Base-by-base conservation (phyloP, 2,888 invertebrate genomes). In the Sepioteuthis lessoniana region DNA sequence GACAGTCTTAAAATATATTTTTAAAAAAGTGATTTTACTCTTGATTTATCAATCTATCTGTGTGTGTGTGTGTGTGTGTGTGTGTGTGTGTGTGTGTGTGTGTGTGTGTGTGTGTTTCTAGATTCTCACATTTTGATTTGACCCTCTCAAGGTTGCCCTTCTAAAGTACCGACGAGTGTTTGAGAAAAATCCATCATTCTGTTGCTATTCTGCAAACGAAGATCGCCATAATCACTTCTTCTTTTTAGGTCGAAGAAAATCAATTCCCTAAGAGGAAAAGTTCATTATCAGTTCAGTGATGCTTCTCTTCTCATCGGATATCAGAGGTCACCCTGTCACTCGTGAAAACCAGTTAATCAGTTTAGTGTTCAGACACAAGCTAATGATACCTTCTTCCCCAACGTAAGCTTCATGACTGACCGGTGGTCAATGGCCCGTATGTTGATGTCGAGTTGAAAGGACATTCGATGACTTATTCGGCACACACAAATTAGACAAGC, bases 301-400 rank as follows among this genome's bases (percentile, higher is more conserved):
- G n/a, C 76, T 76, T 76, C n/a, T 76, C 76, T 76, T 76, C 76
- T 76, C n/a, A 76, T 10, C 76, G 76, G 76, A 76, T 76, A 76
- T 76, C 35, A n/a, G 76, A 35, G n/a, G 76, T 76, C 76, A n/a
- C 13, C 8, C n/a, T 76, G 76, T 76, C 76, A 35, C n/a, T 76
- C 76, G 76, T 76, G 76, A n/a, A 76, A 76, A 76, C 19, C 76
- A 76, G 76, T 76, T 76, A 76, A 76, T 76, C 76, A 76, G 76
- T n/a, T 76, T 76, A 76, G n/a, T 76, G 76, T n/a, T 76, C 76
- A 76, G 76, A 76, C n/a, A 76, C n/a, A 76, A 76, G 13, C 13
- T 76, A 76, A 76, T 76, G 76, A 76, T 76, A n/a, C 76, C 76
- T 76, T 76, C n/a, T 76, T 76, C 13, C n/a, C n/a, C n/a, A n/a